These are phyloP conservation scores for Caenorhabditis sp. DNA, from an alignment of 2,888 invertebrate genomes.

Conservation along the genomic window DNA sequence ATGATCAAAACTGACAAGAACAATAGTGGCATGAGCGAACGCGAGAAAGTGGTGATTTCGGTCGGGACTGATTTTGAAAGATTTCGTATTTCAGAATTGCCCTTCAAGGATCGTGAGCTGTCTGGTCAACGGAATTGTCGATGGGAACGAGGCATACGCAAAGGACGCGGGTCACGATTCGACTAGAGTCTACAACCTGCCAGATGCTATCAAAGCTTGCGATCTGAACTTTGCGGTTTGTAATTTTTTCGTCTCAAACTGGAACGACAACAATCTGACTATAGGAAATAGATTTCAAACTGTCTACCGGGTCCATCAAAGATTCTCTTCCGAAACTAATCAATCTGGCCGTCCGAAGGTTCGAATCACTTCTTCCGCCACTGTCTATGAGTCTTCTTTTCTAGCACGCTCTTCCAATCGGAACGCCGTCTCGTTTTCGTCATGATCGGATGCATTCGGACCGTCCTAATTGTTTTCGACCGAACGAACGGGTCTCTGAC, in stretches of 20 bases:
- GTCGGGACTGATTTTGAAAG: too few species aligned
- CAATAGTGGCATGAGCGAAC: background rate
- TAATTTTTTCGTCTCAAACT: background rate
- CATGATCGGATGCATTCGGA: conserved; percentile 55
- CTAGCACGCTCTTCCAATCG: conserved; percentile 25
- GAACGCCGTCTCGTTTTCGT: conserved; percentile 38
- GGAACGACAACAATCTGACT: too few species aligned
- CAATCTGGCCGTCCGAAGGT: conserved; percentile 33
- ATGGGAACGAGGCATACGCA: conserved; percentile 51
- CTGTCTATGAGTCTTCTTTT: too few species aligned
- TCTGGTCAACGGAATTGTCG: conserved; percentile 53
- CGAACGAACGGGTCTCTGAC: conserved; percentile 36
- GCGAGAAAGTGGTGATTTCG: too few species aligned
- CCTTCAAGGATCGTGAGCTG: conserved; percentile 17
- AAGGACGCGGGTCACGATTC: conserved; percentile 42
- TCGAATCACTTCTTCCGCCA: background rate
- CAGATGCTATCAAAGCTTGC: conserved; percentile 56
- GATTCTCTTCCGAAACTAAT: conserved; percentile 38
- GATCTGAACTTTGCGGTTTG: conserved; percentile 24
- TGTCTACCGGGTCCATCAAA: conserved; percentile 25
- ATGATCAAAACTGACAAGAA: background rate
- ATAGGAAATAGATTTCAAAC: conserved; percentile 52
- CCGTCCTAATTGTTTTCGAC: conserved; percentile 50
- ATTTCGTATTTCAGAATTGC: conserved; percentile 20
- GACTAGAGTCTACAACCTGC: conserved; percentile 53